Base-by-base conservation (phyloP, 2,797 vertebrate genomes). In the Hirundo rustica region DNA sequence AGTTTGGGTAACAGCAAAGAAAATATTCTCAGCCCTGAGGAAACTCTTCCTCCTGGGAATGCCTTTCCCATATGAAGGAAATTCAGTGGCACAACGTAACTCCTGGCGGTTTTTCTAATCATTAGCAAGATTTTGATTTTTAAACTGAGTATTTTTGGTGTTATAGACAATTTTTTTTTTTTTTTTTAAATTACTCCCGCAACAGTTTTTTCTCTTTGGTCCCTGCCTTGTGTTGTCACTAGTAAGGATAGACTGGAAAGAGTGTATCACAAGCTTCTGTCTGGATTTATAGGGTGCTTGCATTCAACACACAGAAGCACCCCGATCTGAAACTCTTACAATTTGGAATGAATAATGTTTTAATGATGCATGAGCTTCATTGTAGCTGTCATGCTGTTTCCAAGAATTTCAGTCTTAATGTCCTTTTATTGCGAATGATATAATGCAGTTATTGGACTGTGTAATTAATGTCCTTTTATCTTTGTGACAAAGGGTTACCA, bases 301-400 rank as follows among this genome's bases (percentile, higher is more conserved):
- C 11, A 17, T 66, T 55, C 36, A 58, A 9, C 19, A n/a, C 0
- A 3, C 27, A 30, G 44, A 79, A 89, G 62, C n/a, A 62, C 9
- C 2, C 29, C 0, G 0, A 18, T 45, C 36, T 79, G 54, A 72
- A 72, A 48, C 30, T 57, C 54, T 38, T n/a, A 25, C 1, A 13
- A 3, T 72, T 51, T 70, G 34, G 34, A 87, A 66, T 8, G 1
- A 65, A 76, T 73, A 64, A 42, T 10, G 29, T n/a, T 62, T 26
- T 51, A 72, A 73, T 67, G 26, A 76, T 67, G 36, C 27, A 58
- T 26, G 7, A 66, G n/a, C 29, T 79, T 85, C 58, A 65, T 80
- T 83, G 51, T 34, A 80, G 72, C 44, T 71, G 13, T 57, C 53
- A 10, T 50, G 19, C 23, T 40, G 29, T 77, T 89, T 74, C 45